Evolutionary conservation across 1,140 invertebrate species (phyloP).

Genomic region (Littorina saxatilis): DNA sequence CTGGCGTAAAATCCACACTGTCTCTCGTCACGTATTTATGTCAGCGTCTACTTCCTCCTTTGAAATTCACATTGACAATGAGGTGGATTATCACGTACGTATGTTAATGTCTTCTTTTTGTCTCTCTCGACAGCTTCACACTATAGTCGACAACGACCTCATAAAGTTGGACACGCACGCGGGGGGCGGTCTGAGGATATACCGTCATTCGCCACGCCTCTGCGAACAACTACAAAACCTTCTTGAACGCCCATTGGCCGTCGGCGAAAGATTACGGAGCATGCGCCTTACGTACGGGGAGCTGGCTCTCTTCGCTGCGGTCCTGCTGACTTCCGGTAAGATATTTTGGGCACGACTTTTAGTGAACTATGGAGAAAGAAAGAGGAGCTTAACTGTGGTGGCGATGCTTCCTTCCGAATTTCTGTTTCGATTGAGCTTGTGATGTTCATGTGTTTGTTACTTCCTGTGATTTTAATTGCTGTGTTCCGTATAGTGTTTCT

Average conservation of each 20-base stretch:
- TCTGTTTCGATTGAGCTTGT: too few relatives aligned
- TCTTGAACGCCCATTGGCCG: conserved; percentile 33
- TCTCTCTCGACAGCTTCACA: conserved; percentile 42
- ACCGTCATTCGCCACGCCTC: conserved; percentile 33
- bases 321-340: conserved; percentile 48
- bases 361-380: too few relatives aligned
- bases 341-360: too few relatives aligned
- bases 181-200: conserved; percentile 29
- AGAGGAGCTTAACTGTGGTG: too few relatives aligned
- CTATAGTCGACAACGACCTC: conserved; percentile 42
- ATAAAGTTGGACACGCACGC: conserved; percentile 35
- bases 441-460: too few relatives aligned
- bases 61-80: too few relatives aligned
- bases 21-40: too few relatives aligned
- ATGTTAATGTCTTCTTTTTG: neutral
- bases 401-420: too few relatives aligned
- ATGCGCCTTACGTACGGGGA: conserved; percentile 42
- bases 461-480: too few relatives aligned
- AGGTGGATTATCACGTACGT: neutral
- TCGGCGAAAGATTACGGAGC: conserved; percentile 43
- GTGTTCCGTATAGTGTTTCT: too few relatives aligned
- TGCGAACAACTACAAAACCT: conserved; percentile 46
- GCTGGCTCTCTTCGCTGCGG: conserved; percentile 46
- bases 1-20: too few relatives aligned
- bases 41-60: too few relatives aligned